phyloP scores from a whole-genome alignment of 2,113 vertebrate species.

The Ameiurus melas region DNA sequence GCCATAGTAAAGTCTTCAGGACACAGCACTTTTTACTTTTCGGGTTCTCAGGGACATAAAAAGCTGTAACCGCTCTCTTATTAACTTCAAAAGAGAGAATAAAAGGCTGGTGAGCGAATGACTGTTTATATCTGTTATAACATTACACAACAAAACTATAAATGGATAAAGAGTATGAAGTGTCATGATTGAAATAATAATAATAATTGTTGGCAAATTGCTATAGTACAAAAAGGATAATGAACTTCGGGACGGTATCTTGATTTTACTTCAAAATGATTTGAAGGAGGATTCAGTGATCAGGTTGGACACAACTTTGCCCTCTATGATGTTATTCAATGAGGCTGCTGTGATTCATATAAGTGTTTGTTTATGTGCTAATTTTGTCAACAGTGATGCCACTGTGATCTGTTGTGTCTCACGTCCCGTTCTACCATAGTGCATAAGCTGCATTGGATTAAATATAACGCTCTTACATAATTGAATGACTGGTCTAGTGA shows the following conservation, averaged over 20 bases:
- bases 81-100: neutral
- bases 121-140: neutral
- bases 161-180: neutral
- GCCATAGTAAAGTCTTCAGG: neutral
- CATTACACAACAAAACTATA: neutral
- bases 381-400: constrained; percentile 15
- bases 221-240: neutral
- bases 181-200: neutral
- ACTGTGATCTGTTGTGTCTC: constrained; percentile 12
- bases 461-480: constrained; percentile 28
- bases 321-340: neutral
- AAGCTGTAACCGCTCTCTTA: neutral
- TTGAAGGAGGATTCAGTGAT: neutral
- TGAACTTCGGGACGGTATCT: neutral
- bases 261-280: neutral
- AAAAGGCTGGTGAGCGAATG: neutral
- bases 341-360: constrained; percentile 18
- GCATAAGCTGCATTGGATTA: neutral
- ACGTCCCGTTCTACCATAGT: neutral
- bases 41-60: neutral
- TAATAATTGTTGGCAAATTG: neutral
- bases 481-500: constrained; percentile 3
- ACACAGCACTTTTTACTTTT: neutral
- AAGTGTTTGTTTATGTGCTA: constrained; percentile 16
- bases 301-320: neutral